Percentiles rank a stretch among this genome's conserved stretches.
Evolutionary conservation across 1,140 invertebrate genomes (phyloP).

Genomic region (Brachionus paranguensis): DNA sequence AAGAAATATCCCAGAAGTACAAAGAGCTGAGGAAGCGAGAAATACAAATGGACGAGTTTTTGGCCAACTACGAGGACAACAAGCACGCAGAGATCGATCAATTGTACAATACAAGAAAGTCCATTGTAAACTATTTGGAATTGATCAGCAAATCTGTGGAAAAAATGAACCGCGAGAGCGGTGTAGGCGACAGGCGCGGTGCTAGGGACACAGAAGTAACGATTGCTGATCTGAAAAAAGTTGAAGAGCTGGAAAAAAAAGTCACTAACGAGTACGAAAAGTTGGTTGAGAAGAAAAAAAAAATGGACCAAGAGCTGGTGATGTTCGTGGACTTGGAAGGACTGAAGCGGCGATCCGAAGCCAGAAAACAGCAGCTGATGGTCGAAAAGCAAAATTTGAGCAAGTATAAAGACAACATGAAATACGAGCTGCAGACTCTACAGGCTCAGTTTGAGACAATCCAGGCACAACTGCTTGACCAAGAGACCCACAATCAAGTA

Average conservation of each 20-base stretch:
- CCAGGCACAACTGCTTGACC: slow-evolving; percentile 22
- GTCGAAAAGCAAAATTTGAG: slow-evolving; percentile 23
- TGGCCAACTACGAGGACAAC: neutral
- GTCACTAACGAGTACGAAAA: slow-evolving; percentile 29
- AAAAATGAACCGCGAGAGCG: neutral
- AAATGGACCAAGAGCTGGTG: slow-evolving; percentile 36
- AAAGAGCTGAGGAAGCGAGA: slow-evolving; percentile 22
- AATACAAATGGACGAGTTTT: slow-evolving; percentile 39
- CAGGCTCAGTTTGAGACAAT: slow-evolving; percentile 22
- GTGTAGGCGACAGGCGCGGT: neutral
- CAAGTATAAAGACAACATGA: neutral
- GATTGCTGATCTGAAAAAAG: slow-evolving; percentile 36
- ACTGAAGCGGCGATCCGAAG: slow-evolving; percentile 20
- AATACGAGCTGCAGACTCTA: slow-evolving; percentile 2
- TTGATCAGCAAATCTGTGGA: slow-evolving; percentile 13
- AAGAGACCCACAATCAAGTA: slow-evolving; percentile 39
- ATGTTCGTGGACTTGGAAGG: slow-evolving; percentile 11
- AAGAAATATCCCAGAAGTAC: slow-evolving; percentile 36
- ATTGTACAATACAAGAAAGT: neutral
- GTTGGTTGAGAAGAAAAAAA: slow-evolving; percentile 14
- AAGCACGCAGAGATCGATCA: neutral
- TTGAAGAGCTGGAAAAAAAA: slow-evolving; percentile 39
- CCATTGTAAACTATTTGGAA: slow-evolving; percentile 15
- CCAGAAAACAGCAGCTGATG: slow-evolving; percentile 6
- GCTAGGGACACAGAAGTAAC: neutral